These are phyloP conservation scores for Pachymerium ferrugineum DNA, from an alignment of 2,888 invertebrate species.

Conservation along the genomic window DNA sequence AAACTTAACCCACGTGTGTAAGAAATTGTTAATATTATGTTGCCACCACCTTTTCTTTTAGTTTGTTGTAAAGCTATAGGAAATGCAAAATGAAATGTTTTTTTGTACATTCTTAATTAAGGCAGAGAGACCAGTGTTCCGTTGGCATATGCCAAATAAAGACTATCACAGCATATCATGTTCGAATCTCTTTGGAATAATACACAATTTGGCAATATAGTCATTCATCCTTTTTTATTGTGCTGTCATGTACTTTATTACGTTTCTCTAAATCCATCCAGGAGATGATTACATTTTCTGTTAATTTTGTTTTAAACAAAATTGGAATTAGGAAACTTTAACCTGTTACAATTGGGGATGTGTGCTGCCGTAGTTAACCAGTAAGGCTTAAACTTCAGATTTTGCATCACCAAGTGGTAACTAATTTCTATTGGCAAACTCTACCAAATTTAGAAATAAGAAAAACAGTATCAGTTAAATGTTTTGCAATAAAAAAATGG, in stretches of 20 bases:
- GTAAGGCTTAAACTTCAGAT: too few relatives aligned
- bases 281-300: not conserved
- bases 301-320: not conserved
- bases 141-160: conserved; percentile 17
- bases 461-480: too few relatives aligned
- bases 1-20: too few relatives aligned
- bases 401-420: too few relatives aligned
- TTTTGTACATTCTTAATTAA: too few relatives aligned
- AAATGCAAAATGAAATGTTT: not conserved
- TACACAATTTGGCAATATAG: not conserved
- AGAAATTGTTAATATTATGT: not conserved
- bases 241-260: not conserved
- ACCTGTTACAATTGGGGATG: too few relatives aligned
- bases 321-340: too few relatives aligned
- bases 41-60: not conserved
- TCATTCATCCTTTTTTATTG: not conserved
- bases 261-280: conserved; percentile 1
- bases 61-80: not conserved
- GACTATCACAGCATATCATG: conserved; percentile 22
- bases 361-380: too few relatives aligned
- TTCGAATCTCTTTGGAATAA: not conserved
- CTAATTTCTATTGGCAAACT: too few relatives aligned
- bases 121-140: not conserved
- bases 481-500: too few relatives aligned
- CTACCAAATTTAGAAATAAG: too few relatives aligned